Conservation (phyloP, 1,140 invertebrate species). For the Polypedilum pembai region DNA sequence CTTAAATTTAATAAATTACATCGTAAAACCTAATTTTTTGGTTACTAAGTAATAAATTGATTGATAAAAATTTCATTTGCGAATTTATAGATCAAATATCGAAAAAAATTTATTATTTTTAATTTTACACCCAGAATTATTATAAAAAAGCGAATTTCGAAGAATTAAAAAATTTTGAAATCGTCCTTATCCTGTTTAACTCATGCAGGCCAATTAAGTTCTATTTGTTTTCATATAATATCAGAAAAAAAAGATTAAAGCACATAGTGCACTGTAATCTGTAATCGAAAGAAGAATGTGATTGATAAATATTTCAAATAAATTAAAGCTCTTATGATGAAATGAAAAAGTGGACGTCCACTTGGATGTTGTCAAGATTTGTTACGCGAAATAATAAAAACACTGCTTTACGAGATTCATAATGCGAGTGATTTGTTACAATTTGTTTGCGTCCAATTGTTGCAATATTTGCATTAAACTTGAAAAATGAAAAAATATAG, state of each 20-base stretch:
- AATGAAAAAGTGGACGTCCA: neutral
- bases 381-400: neutral
- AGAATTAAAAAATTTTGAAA: no score
- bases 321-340: slow-evolving; percentile 10
- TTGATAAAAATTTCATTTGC: no score
- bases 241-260: neutral
- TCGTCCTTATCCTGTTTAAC: no score
- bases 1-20: no score
- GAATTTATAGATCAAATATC: no score
- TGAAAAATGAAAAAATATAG: neutral
- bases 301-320: neutral
- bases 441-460: slow-evolving; percentile 17
- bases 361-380: neutral
- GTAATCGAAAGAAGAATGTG: slow-evolving; percentile 4
- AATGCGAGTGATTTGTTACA: slow-evolving; percentile 12
- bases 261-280: neutral
- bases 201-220: neutral
- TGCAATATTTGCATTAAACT: neutral
- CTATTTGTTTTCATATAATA: neutral
- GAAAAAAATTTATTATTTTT: no score
- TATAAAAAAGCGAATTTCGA: no score
- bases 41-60: no score
- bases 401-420: neutral
- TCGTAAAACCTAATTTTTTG: no score
- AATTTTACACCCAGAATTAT: no score